phyloP scores from a whole-genome alignment of 2,888 invertebrate species.

The Tachystola acroxantha region DNA sequence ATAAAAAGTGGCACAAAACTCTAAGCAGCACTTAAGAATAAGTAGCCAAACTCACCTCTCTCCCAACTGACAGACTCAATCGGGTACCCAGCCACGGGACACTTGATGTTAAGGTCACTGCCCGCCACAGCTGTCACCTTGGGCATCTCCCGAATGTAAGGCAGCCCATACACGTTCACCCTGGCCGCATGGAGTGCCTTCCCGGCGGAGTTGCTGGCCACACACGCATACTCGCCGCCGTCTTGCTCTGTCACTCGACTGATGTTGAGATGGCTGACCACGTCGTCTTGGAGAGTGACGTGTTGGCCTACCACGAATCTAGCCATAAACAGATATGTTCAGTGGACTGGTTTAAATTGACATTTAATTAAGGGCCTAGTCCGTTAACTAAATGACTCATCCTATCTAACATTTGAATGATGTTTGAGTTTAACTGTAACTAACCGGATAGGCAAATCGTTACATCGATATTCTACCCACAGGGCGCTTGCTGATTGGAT shows the following conservation, averaged over 20 bases:
- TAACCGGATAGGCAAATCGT: no score
- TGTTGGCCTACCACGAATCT: conserved; percentile 95
- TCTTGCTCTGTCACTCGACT: conserved; percentile 92
- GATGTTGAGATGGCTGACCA: conserved; percentile 95
- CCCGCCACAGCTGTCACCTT: conserved; percentile 93
- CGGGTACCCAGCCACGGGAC: conserved; percentile 93
- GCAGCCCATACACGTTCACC: conserved; percentile 92
- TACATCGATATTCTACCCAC: no score
- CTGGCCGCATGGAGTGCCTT: conserved; percentile 89
- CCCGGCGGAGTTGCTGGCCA: conserved; percentile 89
- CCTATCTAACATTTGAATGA: no score
- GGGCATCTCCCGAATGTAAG: conserved; percentile 92
- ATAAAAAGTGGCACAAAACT: no score
- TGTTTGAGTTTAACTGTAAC: no score
- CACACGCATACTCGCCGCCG: conserved; percentile 93
- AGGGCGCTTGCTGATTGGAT: no score
- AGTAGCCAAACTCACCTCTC: conserved; percentile 80
- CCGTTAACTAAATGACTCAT: no score
- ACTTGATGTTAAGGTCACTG: conserved; percentile 89
- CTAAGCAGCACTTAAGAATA: no score
- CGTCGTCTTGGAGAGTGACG: conserved; percentile 94
- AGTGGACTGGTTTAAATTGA: no score
- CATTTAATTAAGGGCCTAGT: no score
- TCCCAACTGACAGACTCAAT: conserved; percentile 94
- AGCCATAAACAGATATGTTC: no score